These are phyloP conservation scores for Toxotes lorentzi DNA, from an alignment of 2,797 vertebrate genomes.

Conservation along the genomic window DNA sequence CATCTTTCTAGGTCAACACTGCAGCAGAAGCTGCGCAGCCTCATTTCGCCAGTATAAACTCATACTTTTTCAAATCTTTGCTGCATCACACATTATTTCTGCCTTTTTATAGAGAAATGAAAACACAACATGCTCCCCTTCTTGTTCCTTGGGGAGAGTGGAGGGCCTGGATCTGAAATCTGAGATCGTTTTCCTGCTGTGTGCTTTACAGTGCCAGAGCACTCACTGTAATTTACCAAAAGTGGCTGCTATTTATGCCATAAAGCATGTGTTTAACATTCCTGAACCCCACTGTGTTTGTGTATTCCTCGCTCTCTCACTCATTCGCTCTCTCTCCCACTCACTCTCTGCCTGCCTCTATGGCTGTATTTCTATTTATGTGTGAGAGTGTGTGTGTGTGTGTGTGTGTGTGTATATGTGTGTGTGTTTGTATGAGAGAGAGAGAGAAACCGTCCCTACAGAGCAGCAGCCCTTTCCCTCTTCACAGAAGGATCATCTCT, in stretches of 20 bases:
- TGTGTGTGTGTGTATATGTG: constrained; percentile 50
- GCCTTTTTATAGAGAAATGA: constrained; percentile 78
- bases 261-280: constrained; percentile 91
- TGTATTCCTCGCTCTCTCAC: constrained; percentile 80
- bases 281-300: constrained; percentile 85
- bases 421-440: constrained; percentile 59
- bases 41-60: constrained; percentile 14
- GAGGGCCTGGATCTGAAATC: constrained; percentile 84
- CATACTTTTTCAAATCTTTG: constrained; percentile 43
- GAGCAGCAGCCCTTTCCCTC: constrained; percentile 77
- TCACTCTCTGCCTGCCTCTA: constrained; percentile 74
- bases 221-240: constrained; percentile 91
- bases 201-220: constrained; percentile 84
- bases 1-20: constrained; percentile 10
- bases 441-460: constrained; percentile 69
- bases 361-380: constrained; percentile 81
- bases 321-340: constrained; percentile 68
- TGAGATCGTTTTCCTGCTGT: constrained; percentile 85
- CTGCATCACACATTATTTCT: constrained; percentile 70
- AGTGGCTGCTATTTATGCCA: constrained; percentile 89
- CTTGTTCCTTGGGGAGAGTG: constrained; percentile 78
- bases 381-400: constrained; percentile 59
- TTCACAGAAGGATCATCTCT: constrained; percentile 85
- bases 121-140: constrained; percentile 78
- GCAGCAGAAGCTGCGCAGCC: constrained; percentile 10